Conservation (phyloP, 2,797 vertebrate genomes). For the Eospalax fontanierii region DNA sequence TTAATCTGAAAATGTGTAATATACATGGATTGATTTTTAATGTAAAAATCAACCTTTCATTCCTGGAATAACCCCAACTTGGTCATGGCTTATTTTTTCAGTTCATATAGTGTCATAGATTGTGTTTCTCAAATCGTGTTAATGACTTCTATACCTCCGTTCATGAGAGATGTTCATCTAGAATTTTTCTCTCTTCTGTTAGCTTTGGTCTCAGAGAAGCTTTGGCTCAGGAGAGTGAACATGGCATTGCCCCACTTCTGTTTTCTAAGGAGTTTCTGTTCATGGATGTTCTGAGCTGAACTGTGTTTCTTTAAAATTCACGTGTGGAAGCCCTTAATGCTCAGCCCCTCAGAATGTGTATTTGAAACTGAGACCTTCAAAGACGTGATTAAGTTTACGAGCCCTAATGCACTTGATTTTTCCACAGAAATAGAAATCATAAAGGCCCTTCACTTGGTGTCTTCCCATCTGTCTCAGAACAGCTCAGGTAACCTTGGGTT, state of each 20-base stretch:
- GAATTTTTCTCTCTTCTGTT: background rate
- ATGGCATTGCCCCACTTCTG: background rate
- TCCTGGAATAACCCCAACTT: background rate
- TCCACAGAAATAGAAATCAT: background rate
- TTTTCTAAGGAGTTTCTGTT: background rate
- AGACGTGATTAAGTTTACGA: background rate
- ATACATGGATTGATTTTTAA: background rate
- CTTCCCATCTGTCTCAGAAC: background rate
- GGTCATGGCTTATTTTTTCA: background rate
- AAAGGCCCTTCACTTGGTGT: background rate
- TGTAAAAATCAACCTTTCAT: background rate
- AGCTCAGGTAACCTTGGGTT: constrained; percentile 28
- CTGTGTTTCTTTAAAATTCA: background rate
- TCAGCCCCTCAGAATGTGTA: background rate
- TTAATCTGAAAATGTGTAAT: background rate
- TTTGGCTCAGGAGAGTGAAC: background rate
- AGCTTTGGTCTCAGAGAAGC: background rate
- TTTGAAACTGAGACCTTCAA: background rate
- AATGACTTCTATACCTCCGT: background rate
- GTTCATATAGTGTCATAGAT: background rate
- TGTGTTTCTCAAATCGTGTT: background rate
- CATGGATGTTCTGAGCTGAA: background rate
- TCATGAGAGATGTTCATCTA: background rate
- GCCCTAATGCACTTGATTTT: background rate
- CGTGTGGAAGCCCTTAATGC: background rate